These are phyloP conservation scores for Neotoxoptera formosana DNA, from an alignment of 1,140 invertebrate species.

Conservation along the genomic window DNA sequence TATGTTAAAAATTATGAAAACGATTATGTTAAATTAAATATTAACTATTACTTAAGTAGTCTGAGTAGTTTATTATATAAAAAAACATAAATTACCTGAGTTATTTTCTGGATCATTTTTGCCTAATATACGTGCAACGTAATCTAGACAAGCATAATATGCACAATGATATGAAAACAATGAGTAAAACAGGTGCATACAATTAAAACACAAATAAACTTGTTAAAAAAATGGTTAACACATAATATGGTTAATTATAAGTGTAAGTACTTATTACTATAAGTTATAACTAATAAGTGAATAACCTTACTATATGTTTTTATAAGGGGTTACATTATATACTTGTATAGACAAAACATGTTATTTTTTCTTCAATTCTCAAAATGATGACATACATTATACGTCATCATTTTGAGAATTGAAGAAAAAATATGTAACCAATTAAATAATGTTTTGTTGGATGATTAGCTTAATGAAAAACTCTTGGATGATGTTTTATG, in stretches of 20 bases:
- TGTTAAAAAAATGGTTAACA: not conserved
- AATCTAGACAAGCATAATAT: slow-evolving; percentile 54
- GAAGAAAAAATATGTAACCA: not conserved
- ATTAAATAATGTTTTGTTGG: not conserved
- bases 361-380: too few species aligned
- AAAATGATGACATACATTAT: too few species aligned
- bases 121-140: slow-evolving; percentile 53
- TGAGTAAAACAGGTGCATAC: slow-evolving; percentile 27
- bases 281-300: not conserved
- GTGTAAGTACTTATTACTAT: not conserved
- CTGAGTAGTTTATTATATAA: not conserved
- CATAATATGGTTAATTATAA: not conserved
- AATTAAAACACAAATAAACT: slow-evolving; percentile 4
- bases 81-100: slow-evolving; percentile 41
- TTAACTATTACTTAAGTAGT: not conserved
- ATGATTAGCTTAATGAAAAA: not conserved
- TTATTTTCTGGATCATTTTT: slow-evolving; percentile 49
- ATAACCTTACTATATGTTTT: not conserved
- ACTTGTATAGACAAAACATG: not conserved
- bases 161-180: slow-evolving; percentile 38
- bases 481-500: too few species aligned
- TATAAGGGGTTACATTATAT: not conserved
- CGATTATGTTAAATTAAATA: not conserved
- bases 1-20: not conserved
- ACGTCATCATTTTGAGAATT: too few species aligned